Conservation (phyloP, 1,140 invertebrate species). For the Helicoverpa zea region DNA sequence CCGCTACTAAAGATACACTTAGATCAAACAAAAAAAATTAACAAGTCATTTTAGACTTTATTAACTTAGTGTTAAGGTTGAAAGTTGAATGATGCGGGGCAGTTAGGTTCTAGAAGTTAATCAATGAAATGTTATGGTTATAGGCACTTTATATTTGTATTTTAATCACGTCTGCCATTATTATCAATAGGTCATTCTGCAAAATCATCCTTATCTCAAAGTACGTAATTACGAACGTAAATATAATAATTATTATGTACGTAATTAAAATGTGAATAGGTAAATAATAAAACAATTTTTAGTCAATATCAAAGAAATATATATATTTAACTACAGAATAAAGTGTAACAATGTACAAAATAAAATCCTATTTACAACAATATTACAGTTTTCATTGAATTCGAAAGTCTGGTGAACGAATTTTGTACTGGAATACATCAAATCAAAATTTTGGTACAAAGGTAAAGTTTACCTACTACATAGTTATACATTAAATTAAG, state of each 20-base stretch:
- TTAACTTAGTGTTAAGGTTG: not conserved
- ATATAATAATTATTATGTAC: conserved; percentile 38
- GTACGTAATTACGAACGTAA: conserved; percentile 42
- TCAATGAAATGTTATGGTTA: conserved; percentile 47
- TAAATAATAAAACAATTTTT: conserved; percentile 37
- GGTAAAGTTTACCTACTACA: conserved; percentile 30
- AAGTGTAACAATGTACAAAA: conserved; percentile 47
- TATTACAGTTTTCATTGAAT: conserved; percentile 18
- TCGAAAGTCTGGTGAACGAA: conserved; percentile 36
- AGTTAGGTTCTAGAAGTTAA: conserved; percentile 46
- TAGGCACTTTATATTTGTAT: conserved; percentile 45
- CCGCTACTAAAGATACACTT: not conserved
- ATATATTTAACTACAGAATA: conserved; percentile 46
- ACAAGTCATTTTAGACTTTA: not conserved
- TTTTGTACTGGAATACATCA: conserved; percentile 38
- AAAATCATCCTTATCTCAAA: conserved; percentile 42
- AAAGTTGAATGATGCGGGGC: not conserved
- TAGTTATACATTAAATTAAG: conserved; percentile 35
- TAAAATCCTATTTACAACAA: conserved; percentile 43
- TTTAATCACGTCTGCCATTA: conserved; percentile 43
- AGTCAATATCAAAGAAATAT: conserved; percentile 48
- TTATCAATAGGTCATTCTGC: conserved; percentile 44
- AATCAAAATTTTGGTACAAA: conserved; percentile 43
- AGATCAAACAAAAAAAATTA: conserved; percentile 21
- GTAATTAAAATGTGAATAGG: conserved; percentile 38